phyloP scores from a whole-genome alignment of 2,888 invertebrate genomes.

The Phanerotoma sp. region DNA sequence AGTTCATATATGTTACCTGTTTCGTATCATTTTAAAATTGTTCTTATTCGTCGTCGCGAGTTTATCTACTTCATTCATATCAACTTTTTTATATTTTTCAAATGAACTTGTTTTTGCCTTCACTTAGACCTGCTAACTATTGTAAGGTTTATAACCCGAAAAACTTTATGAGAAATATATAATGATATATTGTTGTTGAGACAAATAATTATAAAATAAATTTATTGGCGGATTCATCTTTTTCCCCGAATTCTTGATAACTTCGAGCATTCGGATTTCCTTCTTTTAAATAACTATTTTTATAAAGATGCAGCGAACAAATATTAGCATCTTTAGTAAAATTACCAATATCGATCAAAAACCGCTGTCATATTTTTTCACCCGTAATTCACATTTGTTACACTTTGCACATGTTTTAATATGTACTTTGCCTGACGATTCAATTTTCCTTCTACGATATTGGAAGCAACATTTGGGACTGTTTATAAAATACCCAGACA shows the following conservation, averaged over 20 bases:
- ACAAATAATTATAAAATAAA: slow-evolving; percentile 14
- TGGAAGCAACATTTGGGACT: slow-evolving; percentile 26
- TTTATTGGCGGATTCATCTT: slow-evolving; percentile 30
- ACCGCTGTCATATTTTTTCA: slow-evolving; percentile 29
- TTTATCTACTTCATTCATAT: slow-evolving; percentile 23
- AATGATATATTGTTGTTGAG: too few species aligned
- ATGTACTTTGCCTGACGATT: slow-evolving; percentile 26
- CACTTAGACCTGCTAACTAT: slow-evolving; percentile 16
- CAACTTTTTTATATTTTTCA: slow-evolving; percentile 23
- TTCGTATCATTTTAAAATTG: slow-evolving; percentile 19
- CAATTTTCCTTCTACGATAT: slow-evolving; percentile 28
- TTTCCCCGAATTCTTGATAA: slow-evolving; percentile 29
- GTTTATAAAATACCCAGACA: too few species aligned
- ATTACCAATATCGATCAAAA: slow-evolving; percentile 26
- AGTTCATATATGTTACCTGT: slow-evolving; percentile 15
- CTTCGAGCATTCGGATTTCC: slow-evolving; percentile 21
- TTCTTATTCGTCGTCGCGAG: neutral
- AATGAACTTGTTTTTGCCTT: slow-evolving; percentile 23
- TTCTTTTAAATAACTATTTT: slow-evolving; percentile 18
- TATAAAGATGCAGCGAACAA: slow-evolving; percentile 18
- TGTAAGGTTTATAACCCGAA: slow-evolving; percentile 27
- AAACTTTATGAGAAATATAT: slow-evolving; percentile 20
- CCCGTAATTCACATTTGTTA: slow-evolving; percentile 27
- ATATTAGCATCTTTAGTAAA: slow-evolving; percentile 29
- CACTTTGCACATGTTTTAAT: slow-evolving; percentile 27